phyloP scores from a whole-genome alignment of 2,113 vertebrate genomes.

The Sorex fumeus region DNA sequence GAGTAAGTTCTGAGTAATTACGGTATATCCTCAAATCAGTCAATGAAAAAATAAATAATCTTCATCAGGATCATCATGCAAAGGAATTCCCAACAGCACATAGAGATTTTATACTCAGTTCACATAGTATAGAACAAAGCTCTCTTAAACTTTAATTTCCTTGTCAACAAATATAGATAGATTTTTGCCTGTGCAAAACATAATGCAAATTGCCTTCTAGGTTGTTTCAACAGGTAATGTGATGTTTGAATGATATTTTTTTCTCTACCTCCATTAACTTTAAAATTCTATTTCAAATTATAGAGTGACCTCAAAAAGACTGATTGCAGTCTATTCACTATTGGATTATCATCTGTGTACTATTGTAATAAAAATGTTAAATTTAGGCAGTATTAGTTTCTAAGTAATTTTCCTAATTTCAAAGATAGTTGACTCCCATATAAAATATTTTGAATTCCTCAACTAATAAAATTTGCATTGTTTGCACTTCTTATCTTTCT shows the following conservation, averaged over 20 bases:
- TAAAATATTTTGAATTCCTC: constrained; percentile 14
- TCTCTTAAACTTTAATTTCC: neutral
- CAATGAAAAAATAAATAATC: neutral
- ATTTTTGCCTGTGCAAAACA: neutral
- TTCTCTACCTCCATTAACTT: neutral
- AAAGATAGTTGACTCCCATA: neutral
- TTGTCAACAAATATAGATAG: neutral
- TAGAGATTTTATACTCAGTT: neutral
- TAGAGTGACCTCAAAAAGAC: neutral
- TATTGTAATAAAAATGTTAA: neutral
- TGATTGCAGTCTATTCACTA: neutral
- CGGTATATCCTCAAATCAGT: too few relatives aligned
- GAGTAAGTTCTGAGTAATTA: too few relatives aligned
- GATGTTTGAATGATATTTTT: neutral
- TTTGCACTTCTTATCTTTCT: too few relatives aligned
- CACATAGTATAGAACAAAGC: neutral
- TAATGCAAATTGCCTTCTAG: neutral
- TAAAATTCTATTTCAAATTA: neutral
- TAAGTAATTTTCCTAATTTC: constrained; percentile 21
- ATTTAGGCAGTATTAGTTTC: constrained; percentile 52
- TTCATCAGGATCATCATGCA: neutral
- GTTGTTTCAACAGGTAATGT: neutral
- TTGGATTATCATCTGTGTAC: neutral
- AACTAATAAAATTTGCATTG: neutral
- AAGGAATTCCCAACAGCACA: neutral